Evolutionary conservation across 2,113 vertebrate species (phyloP).

Genomic region (Cynopterus brachyotis): DNA sequence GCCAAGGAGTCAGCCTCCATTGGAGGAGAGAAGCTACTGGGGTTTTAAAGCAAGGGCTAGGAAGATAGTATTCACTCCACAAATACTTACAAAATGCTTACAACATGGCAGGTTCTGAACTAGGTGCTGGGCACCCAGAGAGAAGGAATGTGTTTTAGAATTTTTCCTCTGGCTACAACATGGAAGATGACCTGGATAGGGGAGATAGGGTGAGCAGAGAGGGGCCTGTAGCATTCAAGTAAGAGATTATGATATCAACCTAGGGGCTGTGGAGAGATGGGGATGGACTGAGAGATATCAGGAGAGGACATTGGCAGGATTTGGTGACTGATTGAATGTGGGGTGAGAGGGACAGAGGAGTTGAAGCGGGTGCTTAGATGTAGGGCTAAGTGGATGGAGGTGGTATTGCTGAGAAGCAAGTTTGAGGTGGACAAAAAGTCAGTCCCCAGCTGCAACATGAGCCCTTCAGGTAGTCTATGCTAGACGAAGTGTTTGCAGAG

Average conservation of each 20-base stretch:
- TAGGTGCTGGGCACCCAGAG: not conserved
- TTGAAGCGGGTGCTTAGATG: not conserved
- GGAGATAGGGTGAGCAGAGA: not conserved
- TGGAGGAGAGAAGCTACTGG: not conserved
- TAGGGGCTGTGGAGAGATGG: not conserved
- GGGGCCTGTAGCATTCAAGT: not conserved
- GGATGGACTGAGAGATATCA: not conserved
- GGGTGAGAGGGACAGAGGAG: not conserved
- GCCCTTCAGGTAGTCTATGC: not conserved
- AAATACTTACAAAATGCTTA: not conserved
- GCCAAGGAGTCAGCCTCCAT: conserved; percentile 1
- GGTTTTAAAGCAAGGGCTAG: not conserved
- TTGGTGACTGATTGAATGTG: not conserved
- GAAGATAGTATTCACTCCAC: not conserved
- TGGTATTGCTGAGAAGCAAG: not conserved
- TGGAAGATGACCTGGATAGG: not conserved
- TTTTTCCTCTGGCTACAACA: not conserved
- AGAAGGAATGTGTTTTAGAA: not conserved
- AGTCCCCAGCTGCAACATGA: not conserved
- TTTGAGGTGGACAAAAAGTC: not conserved
- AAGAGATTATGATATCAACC: not conserved
- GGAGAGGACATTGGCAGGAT: not conserved
- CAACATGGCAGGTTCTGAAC: not conserved
- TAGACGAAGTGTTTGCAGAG: not conserved
- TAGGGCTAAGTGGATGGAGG: not conserved